Base-by-base conservation (phyloP, 2,888 invertebrate species). In the Heteromyza rotundicornis region DNA sequence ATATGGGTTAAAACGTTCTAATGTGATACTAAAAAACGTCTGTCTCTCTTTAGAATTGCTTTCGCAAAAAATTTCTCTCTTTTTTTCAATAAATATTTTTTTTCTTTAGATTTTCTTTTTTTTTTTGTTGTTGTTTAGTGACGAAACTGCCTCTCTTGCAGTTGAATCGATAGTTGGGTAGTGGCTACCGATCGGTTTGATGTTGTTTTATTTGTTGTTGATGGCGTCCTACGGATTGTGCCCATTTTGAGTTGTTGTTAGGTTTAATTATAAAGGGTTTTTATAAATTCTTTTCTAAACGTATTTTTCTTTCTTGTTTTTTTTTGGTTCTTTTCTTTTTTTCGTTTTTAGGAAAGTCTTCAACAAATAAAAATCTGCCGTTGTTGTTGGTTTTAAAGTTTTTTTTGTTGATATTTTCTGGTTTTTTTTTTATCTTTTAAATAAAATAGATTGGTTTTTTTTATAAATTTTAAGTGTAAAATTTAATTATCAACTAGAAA, bases 401-500 rank as follows among this genome's bases (percentile, higher is more conserved):
- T 60, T n/a, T 60, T 24, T 47, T 64, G 55, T 63, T 65, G 47
- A 53, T 59, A 56, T 54, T n/a, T 36, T 60, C 57, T 57, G 36
- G 50, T 57, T 64, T 70, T 67, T 64, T 68, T 58, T 57, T 50
- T 63, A 16, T 24, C 20, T 49, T 49, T 49, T 24, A 23, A 51
- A 51, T 16, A 23, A 51, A 51, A 51, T 19, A 47, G 47, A 47
- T 19, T 47, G 55, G 36, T 49, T 55, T 61, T 61, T 61, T 56
- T 52, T 61, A 71, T 70, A 75, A 76, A 73, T 75, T 76, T 74
- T 75, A 73, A 71, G 73, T 74, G 71, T 76, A 71, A 72, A 78
- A 76, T 77, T 78, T 76, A 75, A 73, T 57, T 68, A 70, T 71
- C 71, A 74, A 72, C 75, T 76, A 74, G 74, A 72, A 75, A 75